Percentiles rank a stretch among this genome's conserved stretches.
These are phyloP conservation scores for Pitangus sulphuratus DNA, from an alignment of 2,797 vertebrate species.

Conservation along the genomic window DNA sequence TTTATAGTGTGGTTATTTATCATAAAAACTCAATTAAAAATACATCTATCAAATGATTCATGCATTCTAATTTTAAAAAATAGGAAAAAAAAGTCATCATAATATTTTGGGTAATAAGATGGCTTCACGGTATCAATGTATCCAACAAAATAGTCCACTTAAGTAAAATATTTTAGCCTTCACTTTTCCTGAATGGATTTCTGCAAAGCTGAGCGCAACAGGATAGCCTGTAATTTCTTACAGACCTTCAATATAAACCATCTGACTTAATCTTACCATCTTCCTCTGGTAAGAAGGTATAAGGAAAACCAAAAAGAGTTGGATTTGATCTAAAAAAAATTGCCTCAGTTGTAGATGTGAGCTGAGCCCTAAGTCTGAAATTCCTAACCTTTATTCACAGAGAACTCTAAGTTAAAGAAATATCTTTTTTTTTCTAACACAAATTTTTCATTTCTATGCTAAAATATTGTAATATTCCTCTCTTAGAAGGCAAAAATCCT, in stretches of 20 bases:
- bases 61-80: background rate
- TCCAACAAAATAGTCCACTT: background rate
- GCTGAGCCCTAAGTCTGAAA: background rate
- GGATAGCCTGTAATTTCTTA: background rate
- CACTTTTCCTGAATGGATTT: background rate
- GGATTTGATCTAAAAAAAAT: background rate
- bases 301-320: background rate
- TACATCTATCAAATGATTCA: background rate
- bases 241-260: background rate
- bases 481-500: background rate
- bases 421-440: background rate
- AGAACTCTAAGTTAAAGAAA: background rate
- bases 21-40: background rate
- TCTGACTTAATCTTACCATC: background rate
- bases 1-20: background rate
- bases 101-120: background rate
- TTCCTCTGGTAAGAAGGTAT: background rate
- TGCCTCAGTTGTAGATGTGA: background rate
- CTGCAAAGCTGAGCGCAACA: background rate
- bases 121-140: background rate
- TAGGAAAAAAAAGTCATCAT: fast-evolving
- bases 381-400: background rate
- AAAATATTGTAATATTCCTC: background rate
- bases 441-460: background rate
- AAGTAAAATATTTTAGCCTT: background rate